A percentile compares a stretch with the other conserved stretches of the same genome.
Evolutionary conservation across 2,113 vertebrate genomes (phyloP).

Genomic region (Phrynocephalus versicolor): DNA sequence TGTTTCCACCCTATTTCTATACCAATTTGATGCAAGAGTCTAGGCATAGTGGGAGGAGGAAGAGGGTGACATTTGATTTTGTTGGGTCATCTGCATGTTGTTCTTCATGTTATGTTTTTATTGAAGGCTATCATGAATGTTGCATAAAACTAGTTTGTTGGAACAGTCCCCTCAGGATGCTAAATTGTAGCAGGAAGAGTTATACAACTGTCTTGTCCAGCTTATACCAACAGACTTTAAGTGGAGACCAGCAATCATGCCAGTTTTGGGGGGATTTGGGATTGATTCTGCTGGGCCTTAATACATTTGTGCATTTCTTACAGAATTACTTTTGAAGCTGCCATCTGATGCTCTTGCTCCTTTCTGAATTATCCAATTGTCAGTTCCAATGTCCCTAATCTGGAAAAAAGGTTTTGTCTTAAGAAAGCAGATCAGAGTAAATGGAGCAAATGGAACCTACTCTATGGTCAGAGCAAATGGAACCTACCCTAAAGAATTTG

Average conservation of each 20-base stretch:
- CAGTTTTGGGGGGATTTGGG: slow-evolving; percentile 33
- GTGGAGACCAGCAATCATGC: background rate
- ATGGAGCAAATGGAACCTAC: slow-evolving; percentile 36
- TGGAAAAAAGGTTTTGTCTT: slow-evolving; percentile 30
- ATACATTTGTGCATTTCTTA: slow-evolving; percentile 33
- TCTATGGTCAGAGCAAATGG: slow-evolving; percentile 38
- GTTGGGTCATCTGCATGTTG: too few species aligned
- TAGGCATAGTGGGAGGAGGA: too few species aligned
- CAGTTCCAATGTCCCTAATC: slow-evolving; percentile 34
- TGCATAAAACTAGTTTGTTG: background rate
- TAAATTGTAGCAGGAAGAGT: background rate
- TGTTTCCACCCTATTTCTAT: too few species aligned
- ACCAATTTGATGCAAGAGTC: background rate
- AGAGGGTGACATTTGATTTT: too few species aligned
- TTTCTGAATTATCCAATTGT: slow-evolving; percentile 30
- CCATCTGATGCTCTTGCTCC: slow-evolving; percentile 1
- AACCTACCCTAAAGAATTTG: slow-evolving; percentile 38
- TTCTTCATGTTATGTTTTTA: background rate
- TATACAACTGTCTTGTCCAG: background rate
- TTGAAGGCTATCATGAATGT: background rate
- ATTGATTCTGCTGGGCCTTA: slow-evolving; percentile 32
- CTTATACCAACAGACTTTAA: background rate
- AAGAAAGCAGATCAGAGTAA: slow-evolving; percentile 27
- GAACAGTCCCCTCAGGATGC: background rate
- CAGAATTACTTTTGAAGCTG: slow-evolving; percentile 38